A percentile compares a stretch with the other conserved stretches of the same genome.
Conservation (phyloP, 2,113 vertebrate genomes). For the Riparia riparia region DNA sequence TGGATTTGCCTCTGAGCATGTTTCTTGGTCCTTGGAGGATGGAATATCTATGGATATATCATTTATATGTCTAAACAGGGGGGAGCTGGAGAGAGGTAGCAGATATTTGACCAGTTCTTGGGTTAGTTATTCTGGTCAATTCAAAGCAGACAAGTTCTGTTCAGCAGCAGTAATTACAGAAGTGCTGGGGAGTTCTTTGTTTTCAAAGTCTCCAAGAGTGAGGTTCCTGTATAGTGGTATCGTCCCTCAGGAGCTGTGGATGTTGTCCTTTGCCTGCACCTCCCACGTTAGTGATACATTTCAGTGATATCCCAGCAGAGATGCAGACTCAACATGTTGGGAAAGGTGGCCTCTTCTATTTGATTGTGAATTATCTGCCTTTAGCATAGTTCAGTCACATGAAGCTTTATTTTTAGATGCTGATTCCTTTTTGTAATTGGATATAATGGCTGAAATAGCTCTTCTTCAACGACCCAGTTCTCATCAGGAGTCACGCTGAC, state of each 20-base stretch:
- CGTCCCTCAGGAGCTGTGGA: not conserved
- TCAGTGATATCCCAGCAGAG: not conserved
- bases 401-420: slow-evolving; percentile 42
- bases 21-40: not conserved
- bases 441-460: slow-evolving; percentile 29
- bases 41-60: not conserved
- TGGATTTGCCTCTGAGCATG: not conserved
- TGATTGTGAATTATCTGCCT: slow-evolving; percentile 38
- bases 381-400: slow-evolving; percentile 28
- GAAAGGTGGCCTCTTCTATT: not conserved
- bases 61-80: not conserved
- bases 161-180: not conserved
- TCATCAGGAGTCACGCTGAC: not conserved
- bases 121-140: not conserved
- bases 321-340: rapidly evolving
- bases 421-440: slow-evolving; percentile 52
- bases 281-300: not conserved
- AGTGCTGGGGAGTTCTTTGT: not conserved
- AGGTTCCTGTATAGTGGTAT: not conserved
- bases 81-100: not conserved
- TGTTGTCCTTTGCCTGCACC: not conserved
- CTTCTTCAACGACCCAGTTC: slow-evolving; percentile 38
- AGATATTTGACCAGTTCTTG: rapidly evolving
- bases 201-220: not conserved
- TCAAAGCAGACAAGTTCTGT: not conserved